Conservation (phyloP, 2,113 vertebrate genomes). For the Lophochroa leadbeateri region DNA sequence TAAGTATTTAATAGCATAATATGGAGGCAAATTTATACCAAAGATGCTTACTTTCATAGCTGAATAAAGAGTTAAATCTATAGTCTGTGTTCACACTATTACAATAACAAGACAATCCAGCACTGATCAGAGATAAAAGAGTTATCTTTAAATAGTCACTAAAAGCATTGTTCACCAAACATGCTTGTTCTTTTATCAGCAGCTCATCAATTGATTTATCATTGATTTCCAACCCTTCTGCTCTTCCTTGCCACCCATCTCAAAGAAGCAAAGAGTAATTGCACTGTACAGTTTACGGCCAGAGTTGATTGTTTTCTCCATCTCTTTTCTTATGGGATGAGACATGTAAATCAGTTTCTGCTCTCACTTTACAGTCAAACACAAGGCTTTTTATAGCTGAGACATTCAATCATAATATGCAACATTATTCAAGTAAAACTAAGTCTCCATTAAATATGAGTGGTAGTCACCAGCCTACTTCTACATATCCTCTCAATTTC, state of each 20-base stretch:
- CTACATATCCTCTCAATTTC: slow-evolving; percentile 15
- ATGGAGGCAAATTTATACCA: slow-evolving; percentile 28
- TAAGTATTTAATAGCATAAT: slow-evolving; percentile 26
- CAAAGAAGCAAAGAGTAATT: slow-evolving; percentile 27
- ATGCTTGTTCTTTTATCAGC: neutral
- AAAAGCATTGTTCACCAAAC: slow-evolving; percentile 16
- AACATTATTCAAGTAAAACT: slow-evolving; percentile 62
- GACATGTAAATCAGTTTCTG: slow-evolving; percentile 40
- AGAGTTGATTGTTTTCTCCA: slow-evolving; percentile 46
- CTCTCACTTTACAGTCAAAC: slow-evolving; percentile 47
- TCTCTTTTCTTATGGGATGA: neutral
- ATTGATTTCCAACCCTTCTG: neutral
- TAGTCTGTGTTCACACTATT: slow-evolving; percentile 6
- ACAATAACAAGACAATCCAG: slow-evolving; percentile 47
- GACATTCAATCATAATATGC: slow-evolving; percentile 67
- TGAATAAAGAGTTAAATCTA: slow-evolving; percentile 41
- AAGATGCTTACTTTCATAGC: slow-evolving; percentile 26
- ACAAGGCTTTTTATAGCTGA: slow-evolving; percentile 51
- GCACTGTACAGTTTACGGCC: slow-evolving; percentile 14
- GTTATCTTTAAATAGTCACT: slow-evolving; percentile 40
- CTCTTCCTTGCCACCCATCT: neutral
- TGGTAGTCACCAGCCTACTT: slow-evolving; percentile 27
- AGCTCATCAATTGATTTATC: slow-evolving; percentile 9
- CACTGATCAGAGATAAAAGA: slow-evolving; percentile 34
- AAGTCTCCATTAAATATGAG: slow-evolving; percentile 44